Base-by-base conservation (phyloP, 2,888 invertebrate genomes). In the Drosophila setosimentum region DNA sequence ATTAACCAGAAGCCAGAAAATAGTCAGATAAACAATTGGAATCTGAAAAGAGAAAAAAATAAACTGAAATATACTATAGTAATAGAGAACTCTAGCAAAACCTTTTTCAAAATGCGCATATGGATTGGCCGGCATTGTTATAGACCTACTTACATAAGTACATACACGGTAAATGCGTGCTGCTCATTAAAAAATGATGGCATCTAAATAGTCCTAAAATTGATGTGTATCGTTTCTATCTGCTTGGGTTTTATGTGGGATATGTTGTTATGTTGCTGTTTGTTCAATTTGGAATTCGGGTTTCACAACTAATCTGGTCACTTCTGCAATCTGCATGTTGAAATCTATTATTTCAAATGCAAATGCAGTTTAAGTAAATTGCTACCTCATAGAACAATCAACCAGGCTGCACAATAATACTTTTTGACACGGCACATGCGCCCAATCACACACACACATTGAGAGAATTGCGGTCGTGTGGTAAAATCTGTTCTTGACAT, bases 311-410 rank as follows among this genome's bases (percentile, higher is more conserved):
- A 10, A 8, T 13, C 32, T 32, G 29, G 51, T 6, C 45, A 50
- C 55, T 69, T 64, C 45, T 33, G 49, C 42, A 64, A 37, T 58
- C 57, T 64, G 37, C 50, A 65, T 72, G 61, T 24, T 40, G 42
- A 48, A n/a, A 55, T 78, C 50, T 73, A 40, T 54, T 24, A 8
- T 48, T 27, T 48, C 18, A 1, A 48, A 48, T 27, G 48, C 27
- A 48, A 48, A 48, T 6, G 48, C 48, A 24, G 10, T 48, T 48
- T 48, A 85, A 79, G 73, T 77, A 79, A 89, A 87, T 89, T 85
- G 85, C 69, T 76, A 79, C 71, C 76, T 84, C 73, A 89, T 89
- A 60, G 79, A 60, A 87, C 71, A 87, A 73, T 88, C 73, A 83
- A 76, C 70, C 73, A 66, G 70, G 37, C 48, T 42, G 62, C 59